Conservation (phyloP, 2,113 vertebrate species). For the Callospermophilus lateralis region DNA sequence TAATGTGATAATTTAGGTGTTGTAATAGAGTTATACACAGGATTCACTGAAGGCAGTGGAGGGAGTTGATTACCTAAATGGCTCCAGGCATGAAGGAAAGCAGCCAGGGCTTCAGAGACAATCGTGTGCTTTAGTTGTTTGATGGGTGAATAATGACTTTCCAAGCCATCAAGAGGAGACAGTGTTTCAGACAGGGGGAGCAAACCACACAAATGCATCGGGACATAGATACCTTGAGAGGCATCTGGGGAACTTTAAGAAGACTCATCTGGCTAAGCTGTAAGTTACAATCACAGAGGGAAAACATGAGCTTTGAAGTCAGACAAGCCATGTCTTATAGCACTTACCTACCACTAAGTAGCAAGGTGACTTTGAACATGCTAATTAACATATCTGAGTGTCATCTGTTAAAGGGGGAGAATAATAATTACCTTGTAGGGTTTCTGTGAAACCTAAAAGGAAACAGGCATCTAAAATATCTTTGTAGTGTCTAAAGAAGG, state of each 20-base stretch:
- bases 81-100: not conserved
- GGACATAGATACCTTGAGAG: not conserved
- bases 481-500: not conserved
- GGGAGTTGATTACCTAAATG: not conserved
- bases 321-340: constrained; percentile 11
- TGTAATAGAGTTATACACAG: constrained; percentile 65
- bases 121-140: constrained; percentile 11
- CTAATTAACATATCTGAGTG: constrained; percentile 52
- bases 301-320: constrained; percentile 60
- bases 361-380: constrained; percentile 55
- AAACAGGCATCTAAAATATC: constrained; percentile 2
- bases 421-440: constrained; percentile 5
- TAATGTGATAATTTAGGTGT: constrained; percentile 63
- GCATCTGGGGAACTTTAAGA: not conserved
- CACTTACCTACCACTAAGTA: not conserved
- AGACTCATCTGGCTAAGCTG: not conserved
- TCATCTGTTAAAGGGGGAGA: constrained; percentile 28
- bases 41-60: constrained; percentile 27
- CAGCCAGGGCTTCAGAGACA: not conserved
- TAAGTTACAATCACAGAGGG: not conserved
- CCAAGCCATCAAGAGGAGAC: constrained; percentile 34
- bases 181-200: constrained; percentile 29
- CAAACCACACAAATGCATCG: constrained; percentile 19
- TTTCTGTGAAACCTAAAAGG: constrained; percentile 10
- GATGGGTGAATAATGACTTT: constrained; percentile 59